Base-by-base conservation (phyloP, 1,140 invertebrate species). In the Papilio glaucus region DNA sequence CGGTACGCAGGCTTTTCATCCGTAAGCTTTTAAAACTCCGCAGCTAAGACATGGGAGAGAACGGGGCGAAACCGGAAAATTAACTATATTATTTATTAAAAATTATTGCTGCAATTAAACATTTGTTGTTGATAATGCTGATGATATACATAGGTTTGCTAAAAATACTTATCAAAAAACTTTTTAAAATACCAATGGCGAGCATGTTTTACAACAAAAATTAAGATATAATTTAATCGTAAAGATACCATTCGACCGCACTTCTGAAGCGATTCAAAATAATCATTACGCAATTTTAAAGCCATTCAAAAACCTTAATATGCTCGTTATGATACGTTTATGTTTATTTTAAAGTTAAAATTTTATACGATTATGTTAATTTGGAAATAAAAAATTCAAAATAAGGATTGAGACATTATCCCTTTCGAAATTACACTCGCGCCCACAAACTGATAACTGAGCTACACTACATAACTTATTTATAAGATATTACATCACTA, bases 301-400 rank as follows among this genome's bases (percentile, higher is more conserved):
- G 4, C 18, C 18, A 53, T 53, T 53, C 49, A 53, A 53, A 53
- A 53, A 53, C 18, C 21, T 10, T 53, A 53, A 53, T n/a, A 53
- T 10, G 10, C 39, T 53, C 15, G 21, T 53, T 24, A 53, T 18
- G 49, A 0, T 13, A 24, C 21, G 4, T 53, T 53, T 53, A 53
- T 53, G 49, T 53, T 53, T 24, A 53, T 53, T 10, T 26, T 10
- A 53, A 26, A 18, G 0, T 21, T 49, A 21, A 49, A 49, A 21
- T 49, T 53, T 53, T 1, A 21, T 53, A 53, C 49, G 21, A 53
- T 53, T 26, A 24, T 53, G 49, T 53, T 53, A 10, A 26, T 53
- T 24, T 26, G 49, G 10, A 53, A 24, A 53, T 53, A 21, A 41
- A 12, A 41, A 2, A 41, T 41, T 41, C 39, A 41, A 41, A 41